Percentiles rank a stretch among this genome's conserved stretches.
Conservation (phyloP, 2,797 vertebrate genomes). For the Leuciscus waleckii region DNA sequence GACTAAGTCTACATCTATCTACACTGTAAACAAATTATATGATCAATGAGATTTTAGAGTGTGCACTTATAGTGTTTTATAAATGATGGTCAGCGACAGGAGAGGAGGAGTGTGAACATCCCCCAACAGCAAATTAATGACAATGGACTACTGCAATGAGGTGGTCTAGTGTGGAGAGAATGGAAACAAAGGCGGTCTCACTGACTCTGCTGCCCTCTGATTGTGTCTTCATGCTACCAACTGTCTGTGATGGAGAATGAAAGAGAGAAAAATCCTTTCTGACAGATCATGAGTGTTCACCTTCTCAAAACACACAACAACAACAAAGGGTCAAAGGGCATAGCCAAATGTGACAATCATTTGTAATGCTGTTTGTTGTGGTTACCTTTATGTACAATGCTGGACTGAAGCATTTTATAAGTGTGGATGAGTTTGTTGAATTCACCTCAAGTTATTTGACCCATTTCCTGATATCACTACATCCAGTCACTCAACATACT, state of each 20-base stretch:
- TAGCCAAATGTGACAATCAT: not conserved
- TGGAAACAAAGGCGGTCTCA: conserved; percentile 76
- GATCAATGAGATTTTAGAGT: not conserved
- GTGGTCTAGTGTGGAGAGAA: conserved; percentile 73
- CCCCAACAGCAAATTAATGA: conserved; percentile 81
- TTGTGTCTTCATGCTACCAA: conserved; percentile 73
- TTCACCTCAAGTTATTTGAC: not conserved
- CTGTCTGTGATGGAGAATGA: conserved; percentile 64
- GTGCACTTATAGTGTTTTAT: conserved; percentile 50
- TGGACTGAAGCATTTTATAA: not conserved
- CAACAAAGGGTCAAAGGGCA: conserved; percentile 43
- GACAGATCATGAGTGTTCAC: conserved; percentile 67
- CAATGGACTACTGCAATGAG: conserved; percentile 82
- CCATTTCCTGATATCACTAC: not conserved
- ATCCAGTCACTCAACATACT: not conserved
- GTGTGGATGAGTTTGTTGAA: not conserved
- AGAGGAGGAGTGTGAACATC: conserved; percentile 68
- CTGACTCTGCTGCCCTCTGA: conserved; percentile 82
- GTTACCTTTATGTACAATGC: not conserved
- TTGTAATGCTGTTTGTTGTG: not conserved
- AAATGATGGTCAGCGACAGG: conserved; percentile 48
- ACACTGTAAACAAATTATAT: too few species aligned
- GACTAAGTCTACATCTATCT: too few species aligned
- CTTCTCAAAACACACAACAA: conserved; percentile 19
- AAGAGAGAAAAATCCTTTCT: conserved; percentile 51